Evolutionary conservation across 1,140 invertebrate species (phyloP).

Genomic region (Drosophila jambulina): DNA sequence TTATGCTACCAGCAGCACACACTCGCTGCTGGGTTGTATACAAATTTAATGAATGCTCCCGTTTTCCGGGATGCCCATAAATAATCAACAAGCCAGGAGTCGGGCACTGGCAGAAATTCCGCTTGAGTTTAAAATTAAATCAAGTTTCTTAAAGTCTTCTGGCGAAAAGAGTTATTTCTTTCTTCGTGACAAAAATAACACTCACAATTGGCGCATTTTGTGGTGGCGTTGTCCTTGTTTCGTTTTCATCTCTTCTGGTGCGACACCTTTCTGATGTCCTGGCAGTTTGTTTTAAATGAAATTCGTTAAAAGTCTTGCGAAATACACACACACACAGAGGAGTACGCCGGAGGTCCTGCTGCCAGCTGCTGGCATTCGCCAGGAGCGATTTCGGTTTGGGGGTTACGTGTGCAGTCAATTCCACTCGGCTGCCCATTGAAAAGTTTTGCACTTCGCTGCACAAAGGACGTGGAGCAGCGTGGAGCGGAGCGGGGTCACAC

Average conservation of each 20-base stretch:
- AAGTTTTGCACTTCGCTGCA: slow-evolving; percentile 62
- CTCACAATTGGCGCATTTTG: slow-evolving; percentile 44
- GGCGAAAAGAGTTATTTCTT: neutral
- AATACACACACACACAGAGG: neutral
- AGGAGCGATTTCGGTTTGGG: slow-evolving; percentile 19
- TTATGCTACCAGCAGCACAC: slow-evolving; percentile 19
- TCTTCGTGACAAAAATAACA: slow-evolving; percentile 24
- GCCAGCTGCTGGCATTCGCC: slow-evolving; percentile 21
- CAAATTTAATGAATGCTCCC: slow-evolving; percentile 47
- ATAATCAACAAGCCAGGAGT: slow-evolving; percentile 37
- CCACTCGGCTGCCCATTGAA: slow-evolving; percentile 63
- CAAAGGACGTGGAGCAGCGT: slow-evolving; percentile 44
- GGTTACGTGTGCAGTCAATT: slow-evolving; percentile 61
- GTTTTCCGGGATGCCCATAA: slow-evolving; percentile 35
- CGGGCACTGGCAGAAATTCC: neutral
- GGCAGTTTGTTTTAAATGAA: slow-evolving; percentile 46
- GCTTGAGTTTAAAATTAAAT: neutral
- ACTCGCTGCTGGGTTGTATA: slow-evolving; percentile 16
- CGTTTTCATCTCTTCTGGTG: slow-evolving; percentile 18
- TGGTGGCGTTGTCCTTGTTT: slow-evolving; percentile 6
- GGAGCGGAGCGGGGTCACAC: slow-evolving; percentile 5
- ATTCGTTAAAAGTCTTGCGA: slow-evolving; percentile 53
- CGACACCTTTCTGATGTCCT: slow-evolving; percentile 33
- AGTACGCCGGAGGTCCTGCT: neutral
- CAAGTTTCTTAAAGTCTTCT: neutral